A percentile compares a stretch with the other conserved stretches of the same genome.
phyloP scores from a whole-genome alignment of 2,797 vertebrate genomes.

The Rhabdomys pumilio region DNA sequence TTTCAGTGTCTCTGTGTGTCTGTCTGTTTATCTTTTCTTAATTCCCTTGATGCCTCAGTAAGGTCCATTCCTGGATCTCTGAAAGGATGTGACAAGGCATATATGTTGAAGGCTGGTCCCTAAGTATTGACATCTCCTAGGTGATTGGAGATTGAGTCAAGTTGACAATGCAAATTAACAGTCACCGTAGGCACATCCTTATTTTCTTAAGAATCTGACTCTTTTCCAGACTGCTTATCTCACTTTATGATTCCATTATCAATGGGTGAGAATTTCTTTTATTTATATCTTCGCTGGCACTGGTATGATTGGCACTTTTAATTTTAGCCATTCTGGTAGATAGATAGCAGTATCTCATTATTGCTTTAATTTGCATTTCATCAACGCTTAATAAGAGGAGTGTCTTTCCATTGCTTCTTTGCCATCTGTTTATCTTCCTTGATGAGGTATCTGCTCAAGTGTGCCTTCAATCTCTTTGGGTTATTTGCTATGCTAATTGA shows the following conservation, averaged over 20 bases:
- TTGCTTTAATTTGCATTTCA: conserved; percentile 20
- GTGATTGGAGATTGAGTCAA: neutral
- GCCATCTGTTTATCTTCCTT: conserved; percentile 21
- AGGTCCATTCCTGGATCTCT: neutral
- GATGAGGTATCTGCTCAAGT: neutral
- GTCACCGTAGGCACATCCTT: neutral
- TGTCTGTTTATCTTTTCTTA: neutral
- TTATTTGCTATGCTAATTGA: neutral
- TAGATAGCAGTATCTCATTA: neutral
- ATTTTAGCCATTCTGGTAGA: neutral
- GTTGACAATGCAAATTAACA: neutral
- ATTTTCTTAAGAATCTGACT: neutral
- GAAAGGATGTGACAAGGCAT: neutral
- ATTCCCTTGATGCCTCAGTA: neutral
- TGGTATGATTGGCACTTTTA: neutral
- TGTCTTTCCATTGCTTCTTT: neutral
- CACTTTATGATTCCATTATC: neutral
- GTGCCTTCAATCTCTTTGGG: neutral
- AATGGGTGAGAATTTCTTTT: neutral
- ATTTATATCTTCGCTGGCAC: neutral
- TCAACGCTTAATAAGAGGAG: neutral
- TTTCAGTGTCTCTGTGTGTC: neutral
- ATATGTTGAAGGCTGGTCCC: neutral
- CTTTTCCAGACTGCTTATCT: neutral
- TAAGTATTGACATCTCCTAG: neutral